These are phyloP conservation scores for Notocelia uddmanniana DNA, from an alignment of 2,888 invertebrate species.

Conservation along the genomic window DNA sequence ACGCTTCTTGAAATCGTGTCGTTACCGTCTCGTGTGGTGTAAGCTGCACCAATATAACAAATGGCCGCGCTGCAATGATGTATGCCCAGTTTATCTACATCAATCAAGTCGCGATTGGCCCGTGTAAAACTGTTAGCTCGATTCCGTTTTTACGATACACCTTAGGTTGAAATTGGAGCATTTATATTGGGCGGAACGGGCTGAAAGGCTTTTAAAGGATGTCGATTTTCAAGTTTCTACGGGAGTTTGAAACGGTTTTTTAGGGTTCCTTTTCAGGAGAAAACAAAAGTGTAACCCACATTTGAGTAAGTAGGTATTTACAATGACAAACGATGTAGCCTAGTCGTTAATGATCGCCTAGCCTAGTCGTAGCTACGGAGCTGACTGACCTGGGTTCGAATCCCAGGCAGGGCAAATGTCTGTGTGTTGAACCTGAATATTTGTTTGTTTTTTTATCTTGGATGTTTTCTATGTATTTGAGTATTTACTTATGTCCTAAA, in stretches of 20 bases:
- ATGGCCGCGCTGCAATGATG: slow-evolving; percentile 66
- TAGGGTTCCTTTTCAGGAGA: neutral
- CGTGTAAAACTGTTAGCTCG: slow-evolving; percentile 55
- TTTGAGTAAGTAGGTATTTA: too few species aligned
- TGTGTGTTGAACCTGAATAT: too few species aligned
- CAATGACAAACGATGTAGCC: too few species aligned
- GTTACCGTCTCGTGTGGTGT: slow-evolving; percentile 2
- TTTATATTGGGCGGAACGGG: slow-evolving; percentile 38
- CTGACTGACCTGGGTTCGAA: too few species aligned
- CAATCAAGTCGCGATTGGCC: slow-evolving; percentile 51
- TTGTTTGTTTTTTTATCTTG: too few species aligned
- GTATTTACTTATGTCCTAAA: too few species aligned
- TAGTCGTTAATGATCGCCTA: too few species aligned
- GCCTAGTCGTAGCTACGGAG: too few species aligned
- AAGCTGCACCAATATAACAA: slow-evolving; percentile 63
- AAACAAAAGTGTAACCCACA: neutral
- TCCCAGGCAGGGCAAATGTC: too few species aligned
- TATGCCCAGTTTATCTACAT: slow-evolving; percentile 63
- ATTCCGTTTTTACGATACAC: slow-evolving; percentile 39
- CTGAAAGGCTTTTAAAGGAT: slow-evolving; percentile 16
- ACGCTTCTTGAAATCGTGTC: slow-evolving; percentile 2
- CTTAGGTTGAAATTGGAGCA: slow-evolving; percentile 47
- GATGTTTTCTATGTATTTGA: too few species aligned
- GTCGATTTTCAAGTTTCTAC: slow-evolving; percentile 17
- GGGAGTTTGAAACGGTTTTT: slow-evolving; percentile 12